Evolutionary conservation across 2,888 invertebrate genomes (phyloP).

Genomic region (Uropetala carovei): DNA sequence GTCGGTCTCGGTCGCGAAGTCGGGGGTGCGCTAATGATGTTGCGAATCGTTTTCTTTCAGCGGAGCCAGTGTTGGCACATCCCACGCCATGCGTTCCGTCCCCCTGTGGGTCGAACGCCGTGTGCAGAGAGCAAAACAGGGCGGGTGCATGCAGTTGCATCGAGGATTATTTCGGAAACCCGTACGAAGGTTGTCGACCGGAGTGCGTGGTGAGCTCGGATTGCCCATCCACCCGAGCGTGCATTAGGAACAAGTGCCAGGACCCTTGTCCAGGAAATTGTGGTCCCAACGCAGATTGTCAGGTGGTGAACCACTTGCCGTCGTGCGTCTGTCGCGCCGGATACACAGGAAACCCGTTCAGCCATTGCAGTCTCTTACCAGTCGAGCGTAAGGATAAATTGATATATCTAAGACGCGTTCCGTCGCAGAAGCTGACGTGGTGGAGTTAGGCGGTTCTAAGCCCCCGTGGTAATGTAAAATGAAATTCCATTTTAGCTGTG

Average conservation of each 20-base stretch:
- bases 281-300: slow-evolving; percentile 84
- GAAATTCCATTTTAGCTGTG: slow-evolving; percentile 65
- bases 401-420: background rate
- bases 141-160: slow-evolving; percentile 86
- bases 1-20: slow-evolving; percentile 63
- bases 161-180: slow-evolving; percentile 80
- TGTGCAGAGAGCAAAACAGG: slow-evolving; percentile 84
- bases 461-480: slow-evolving; percentile 12
- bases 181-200: slow-evolving; percentile 83
- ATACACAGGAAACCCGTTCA: slow-evolving; percentile 74
- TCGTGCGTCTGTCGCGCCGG: slow-evolving; percentile 80
- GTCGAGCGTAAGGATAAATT: slow-evolving; percentile 72
- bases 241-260: slow-evolving; percentile 82
- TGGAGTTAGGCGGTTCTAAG: background rate
- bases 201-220: slow-evolving; percentile 85
- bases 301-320: slow-evolving; percentile 84
- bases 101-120: slow-evolving; percentile 90
- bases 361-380: slow-evolving; percentile 73
- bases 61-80: slow-evolving; percentile 72
- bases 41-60: slow-evolving; percentile 54
- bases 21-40: slow-evolving; percentile 26
- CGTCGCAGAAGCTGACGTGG: background rate
- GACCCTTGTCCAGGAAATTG: slow-evolving; percentile 86
- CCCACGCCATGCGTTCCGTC: slow-evolving; percentile 83
- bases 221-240: slow-evolving; percentile 82